phyloP scores from a whole-genome alignment of 2,888 invertebrate species.

The Zonitis immaculata region DNA sequence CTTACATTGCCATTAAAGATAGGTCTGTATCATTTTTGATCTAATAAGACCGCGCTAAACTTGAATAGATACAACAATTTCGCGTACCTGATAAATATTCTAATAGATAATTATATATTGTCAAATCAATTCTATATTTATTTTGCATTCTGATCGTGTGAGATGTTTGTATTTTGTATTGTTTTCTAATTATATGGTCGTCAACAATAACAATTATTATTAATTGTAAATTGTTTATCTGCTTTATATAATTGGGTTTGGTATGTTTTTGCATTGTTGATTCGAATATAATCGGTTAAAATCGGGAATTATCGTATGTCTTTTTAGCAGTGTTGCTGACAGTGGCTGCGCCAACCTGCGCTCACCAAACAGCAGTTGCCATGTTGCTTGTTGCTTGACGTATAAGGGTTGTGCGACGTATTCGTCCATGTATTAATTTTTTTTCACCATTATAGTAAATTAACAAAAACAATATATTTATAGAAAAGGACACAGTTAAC shows the following conservation, averaged over 20 bases:
- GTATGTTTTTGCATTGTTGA: neutral
- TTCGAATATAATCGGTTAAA: neutral
- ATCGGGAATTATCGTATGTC: conserved; percentile 1
- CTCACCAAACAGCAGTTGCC: conserved; percentile 47
- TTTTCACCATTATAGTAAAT: neutral
- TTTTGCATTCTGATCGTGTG: no score
- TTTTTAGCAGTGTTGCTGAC: conserved; percentile 21
- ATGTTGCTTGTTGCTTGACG: conserved; percentile 46
- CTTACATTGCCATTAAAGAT: no score
- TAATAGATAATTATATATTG: no score
- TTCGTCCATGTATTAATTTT: conserved; percentile 15
- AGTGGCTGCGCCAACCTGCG: conserved; percentile 37
- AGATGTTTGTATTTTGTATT: no score
- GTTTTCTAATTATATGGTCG: no score
- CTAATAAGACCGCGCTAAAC: no score
- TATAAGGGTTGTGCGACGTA: conserved; percentile 36
- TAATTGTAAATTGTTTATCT: no score
- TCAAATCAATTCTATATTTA: no score
- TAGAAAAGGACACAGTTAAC: neutral
- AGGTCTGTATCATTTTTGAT: no score
- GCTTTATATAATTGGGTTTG: neutral
- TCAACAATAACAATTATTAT: no score
- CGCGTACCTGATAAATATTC: no score
- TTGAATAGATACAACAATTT: no score
- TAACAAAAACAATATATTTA: neutral